These are phyloP conservation scores for Helostoma temminkii DNA, from an alignment of 2,797 vertebrate genomes.

Conservation along the genomic window DNA sequence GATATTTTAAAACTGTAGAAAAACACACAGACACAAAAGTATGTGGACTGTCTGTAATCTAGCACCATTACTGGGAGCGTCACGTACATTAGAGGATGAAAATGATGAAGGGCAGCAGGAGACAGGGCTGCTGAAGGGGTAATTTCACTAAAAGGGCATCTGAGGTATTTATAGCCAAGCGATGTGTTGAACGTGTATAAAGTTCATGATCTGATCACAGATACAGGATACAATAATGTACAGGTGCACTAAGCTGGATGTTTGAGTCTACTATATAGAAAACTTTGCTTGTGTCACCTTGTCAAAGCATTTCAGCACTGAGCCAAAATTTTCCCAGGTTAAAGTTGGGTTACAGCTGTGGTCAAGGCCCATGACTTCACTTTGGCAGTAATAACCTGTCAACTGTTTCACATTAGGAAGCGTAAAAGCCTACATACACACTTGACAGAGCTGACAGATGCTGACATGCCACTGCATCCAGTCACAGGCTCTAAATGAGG, in stretches of 20 bases:
- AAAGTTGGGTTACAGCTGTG: constrained; percentile 73
- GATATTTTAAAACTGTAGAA: constrained; percentile 72
- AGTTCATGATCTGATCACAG: constrained; percentile 69
- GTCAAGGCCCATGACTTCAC: constrained; percentile 77
- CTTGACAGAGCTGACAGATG: constrained; percentile 80
- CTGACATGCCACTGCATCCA: constrained; percentile 77
- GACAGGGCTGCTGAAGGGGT: constrained; percentile 59
- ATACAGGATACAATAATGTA: constrained; percentile 36
- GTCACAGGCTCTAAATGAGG: constrained; percentile 80
- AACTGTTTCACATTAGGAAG: constrained; percentile 78
- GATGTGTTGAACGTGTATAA: constrained; percentile 55
- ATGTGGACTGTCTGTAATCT: constrained; percentile 73
- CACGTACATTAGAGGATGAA: constrained; percentile 81
- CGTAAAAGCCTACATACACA: constrained; percentile 76
- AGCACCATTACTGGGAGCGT: constrained; percentile 81
- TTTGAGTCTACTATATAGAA: constrained; percentile 40
- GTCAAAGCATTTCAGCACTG: constrained; percentile 60
- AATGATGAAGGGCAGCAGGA: constrained; percentile 66
- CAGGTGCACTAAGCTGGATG: constrained; percentile 21
- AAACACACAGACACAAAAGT: constrained; percentile 30
- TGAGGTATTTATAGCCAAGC: constrained; percentile 75
- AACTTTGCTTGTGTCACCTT: constrained; percentile 63
- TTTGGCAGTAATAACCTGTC: constrained; percentile 82
- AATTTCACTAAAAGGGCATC: constrained; percentile 68
- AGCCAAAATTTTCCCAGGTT: constrained; percentile 66